Evolutionary conservation across 1,140 invertebrate genomes (phyloP), one percentile per base, ranked within the genome.

Genomic region (Lordiphosa collinella): DNA sequence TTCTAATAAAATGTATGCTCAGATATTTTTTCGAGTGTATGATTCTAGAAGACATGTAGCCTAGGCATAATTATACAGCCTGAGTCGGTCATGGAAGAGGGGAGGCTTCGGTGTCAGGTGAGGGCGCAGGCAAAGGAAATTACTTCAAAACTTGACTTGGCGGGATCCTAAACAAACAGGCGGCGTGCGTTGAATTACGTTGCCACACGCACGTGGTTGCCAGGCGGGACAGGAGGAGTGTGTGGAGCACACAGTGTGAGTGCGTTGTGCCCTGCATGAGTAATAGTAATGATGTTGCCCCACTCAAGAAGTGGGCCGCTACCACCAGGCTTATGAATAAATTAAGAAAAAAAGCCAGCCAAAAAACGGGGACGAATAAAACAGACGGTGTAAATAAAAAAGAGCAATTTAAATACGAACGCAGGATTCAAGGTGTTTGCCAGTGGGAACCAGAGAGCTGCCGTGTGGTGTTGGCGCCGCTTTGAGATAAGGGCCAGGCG

Each of bases 221-320:
- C 54, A 58, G 34, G 37, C 32, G 53, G 18, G 29, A 29, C 41
- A 37, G 43, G 51, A 57, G 36, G 34, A 55, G 16, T 48, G 18
- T n/a, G 50, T n/a, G 16, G 11, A 43, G 57, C 31, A 11, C 31
- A 11, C 46, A 41, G 14, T 31, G 16, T 56, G 44, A 36, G 22
- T 50, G 49, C 47, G 47, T 59, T 58, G 63, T 73, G 63, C 48
- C 43, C 50, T 65, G 73, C 66, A 76, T 82, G 76, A 82, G 78
- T 76, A 76, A 80, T 82, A 82, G 76, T 76, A 84, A 82, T 82
- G 76, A 76, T 84, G 76, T 84, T 82, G 76, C 66, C 74, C 71
- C 71, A 76, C 78, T 80, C 66, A 76, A 80, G 71, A 69, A 60
- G 56, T 68, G 36, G 53, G 43, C 38, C 52, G 52, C 32, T 69